Conservation (phyloP, 2,113 vertebrate species). For the Ivindomyrus marchei region DNA sequence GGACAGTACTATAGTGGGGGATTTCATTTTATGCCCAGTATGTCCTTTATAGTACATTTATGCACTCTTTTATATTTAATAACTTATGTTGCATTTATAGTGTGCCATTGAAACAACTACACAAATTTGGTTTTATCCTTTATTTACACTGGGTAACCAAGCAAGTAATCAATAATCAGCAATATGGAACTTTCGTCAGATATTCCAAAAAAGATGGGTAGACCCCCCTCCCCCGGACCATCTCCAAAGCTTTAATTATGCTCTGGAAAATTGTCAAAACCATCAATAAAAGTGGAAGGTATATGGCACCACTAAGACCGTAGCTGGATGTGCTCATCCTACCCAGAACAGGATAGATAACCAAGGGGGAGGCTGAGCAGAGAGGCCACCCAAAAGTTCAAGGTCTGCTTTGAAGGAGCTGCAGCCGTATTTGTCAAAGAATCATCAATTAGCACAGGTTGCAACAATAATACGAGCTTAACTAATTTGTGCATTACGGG, state of each 20-base stretch:
- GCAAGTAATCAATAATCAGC: neutral
- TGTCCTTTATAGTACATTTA: neutral
- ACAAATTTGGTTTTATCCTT: neutral
- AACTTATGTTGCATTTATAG: neutral
- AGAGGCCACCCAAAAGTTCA: neutral
- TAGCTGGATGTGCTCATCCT: neutral
- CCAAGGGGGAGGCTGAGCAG: neutral
- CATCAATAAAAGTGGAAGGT: neutral
- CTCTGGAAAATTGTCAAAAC: neutral
- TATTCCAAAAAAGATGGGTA: neutral
- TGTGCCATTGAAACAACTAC: neutral
- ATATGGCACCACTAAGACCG: neutral
- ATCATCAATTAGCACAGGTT: neutral
- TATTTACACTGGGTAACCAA: neutral
- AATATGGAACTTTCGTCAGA: neutral
- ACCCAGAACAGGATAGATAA: neutral
- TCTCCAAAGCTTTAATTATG: neutral
- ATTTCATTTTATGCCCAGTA: neutral
- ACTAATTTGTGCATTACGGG: neutral
- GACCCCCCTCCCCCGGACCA: neutral
- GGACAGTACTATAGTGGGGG: neutral
- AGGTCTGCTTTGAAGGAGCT: neutral
- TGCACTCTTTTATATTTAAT: neutral
- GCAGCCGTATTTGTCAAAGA: neutral
- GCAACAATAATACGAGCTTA: neutral